Evolutionary conservation across 2,113 vertebrate genomes (phyloP).

Genomic region (Charadrius vociferus): DNA sequence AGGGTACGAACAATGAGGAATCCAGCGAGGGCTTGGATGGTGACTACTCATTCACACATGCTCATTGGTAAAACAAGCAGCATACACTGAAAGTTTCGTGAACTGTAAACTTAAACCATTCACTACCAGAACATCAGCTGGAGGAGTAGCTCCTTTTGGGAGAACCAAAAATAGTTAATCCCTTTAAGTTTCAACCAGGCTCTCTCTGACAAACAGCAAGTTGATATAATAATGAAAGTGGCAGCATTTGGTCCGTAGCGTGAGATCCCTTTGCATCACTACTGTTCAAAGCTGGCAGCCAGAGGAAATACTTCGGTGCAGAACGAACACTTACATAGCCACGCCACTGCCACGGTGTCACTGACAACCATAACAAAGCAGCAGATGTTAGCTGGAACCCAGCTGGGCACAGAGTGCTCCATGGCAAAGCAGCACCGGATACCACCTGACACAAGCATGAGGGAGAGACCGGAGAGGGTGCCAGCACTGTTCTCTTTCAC

Average conservation of each 20-base stretch:
- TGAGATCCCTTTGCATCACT: conserved; percentile 17
- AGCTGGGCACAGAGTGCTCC: background rate
- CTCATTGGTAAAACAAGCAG: conserved; percentile 60
- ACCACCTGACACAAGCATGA: background rate
- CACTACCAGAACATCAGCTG: conserved; percentile 23
- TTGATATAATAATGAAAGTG: conserved; percentile 39
- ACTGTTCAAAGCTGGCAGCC: background rate
- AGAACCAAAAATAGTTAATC: conserved; percentile 41
- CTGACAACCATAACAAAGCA: background rate
- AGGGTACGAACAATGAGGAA: conserved; percentile 7
- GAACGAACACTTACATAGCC: background rate
- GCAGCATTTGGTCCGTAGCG: conserved; percentile 52
- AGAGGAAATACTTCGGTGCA: background rate
- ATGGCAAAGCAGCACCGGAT: background rate
- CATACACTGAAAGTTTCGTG: conserved; percentile 39
- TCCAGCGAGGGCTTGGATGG: conserved; percentile 47
- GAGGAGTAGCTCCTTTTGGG: conserved; percentile 36
- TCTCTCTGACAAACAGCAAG: conserved; percentile 5
- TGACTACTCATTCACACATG: conserved; percentile 49
- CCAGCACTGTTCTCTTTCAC: background rate
- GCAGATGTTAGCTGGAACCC: background rate
- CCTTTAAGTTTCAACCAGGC: conserved; percentile 24
- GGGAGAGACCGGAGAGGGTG: background rate
- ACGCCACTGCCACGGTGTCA: background rate
- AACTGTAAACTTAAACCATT: conserved; percentile 62